These are phyloP conservation scores for Riptortus pedestris DNA, from an alignment of 1,140 invertebrate species.

Conservation along the genomic window DNA sequence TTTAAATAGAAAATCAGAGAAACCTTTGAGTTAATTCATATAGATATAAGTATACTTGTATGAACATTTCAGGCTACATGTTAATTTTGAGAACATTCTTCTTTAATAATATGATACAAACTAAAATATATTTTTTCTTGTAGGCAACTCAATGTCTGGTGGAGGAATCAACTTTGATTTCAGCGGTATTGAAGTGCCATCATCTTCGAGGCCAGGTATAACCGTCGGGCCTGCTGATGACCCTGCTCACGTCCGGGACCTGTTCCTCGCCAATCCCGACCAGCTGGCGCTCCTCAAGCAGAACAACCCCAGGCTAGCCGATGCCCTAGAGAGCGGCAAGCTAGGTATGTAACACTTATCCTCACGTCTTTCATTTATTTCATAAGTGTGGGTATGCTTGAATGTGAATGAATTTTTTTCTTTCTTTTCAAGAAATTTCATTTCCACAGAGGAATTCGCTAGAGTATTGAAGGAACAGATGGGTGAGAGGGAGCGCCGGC, in stretches of 20 bases:
- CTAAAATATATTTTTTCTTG: not conserved
- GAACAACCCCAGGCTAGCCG: constrained; percentile 84
- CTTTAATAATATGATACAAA: not conserved
- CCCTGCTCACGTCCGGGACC: constrained; percentile 75
- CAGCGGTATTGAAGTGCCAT: constrained; percentile 67
- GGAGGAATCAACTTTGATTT: constrained; percentile 53
- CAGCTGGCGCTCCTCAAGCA: constrained; percentile 82
- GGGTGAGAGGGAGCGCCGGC: constrained; percentile 59
- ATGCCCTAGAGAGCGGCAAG: constrained; percentile 75
- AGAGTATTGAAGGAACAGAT: constrained; percentile 73
- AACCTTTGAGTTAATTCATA: too few relatives aligned
- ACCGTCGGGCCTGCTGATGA: constrained; percentile 54
- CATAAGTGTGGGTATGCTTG: not conserved
- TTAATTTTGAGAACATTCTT: too few relatives aligned
- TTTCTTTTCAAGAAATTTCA: constrained; percentile 31
- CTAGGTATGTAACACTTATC: constrained; percentile 43
- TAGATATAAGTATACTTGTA: too few relatives aligned
- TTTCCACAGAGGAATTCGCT: constrained; percentile 61
- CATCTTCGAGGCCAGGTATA: not conserved
- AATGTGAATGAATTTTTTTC: constrained; percentile 5
- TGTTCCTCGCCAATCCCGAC: constrained; percentile 86
- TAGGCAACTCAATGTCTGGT: not conserved
- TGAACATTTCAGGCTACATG: too few relatives aligned
- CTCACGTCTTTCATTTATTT: not conserved
- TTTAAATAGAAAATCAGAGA: too few relatives aligned